A percentile compares a stretch with the other conserved stretches of the same genome.
Evolutionary conservation across 2,888 invertebrate genomes (phyloP).

Genomic region (Liopterus haemorrhoidalis): DNA sequence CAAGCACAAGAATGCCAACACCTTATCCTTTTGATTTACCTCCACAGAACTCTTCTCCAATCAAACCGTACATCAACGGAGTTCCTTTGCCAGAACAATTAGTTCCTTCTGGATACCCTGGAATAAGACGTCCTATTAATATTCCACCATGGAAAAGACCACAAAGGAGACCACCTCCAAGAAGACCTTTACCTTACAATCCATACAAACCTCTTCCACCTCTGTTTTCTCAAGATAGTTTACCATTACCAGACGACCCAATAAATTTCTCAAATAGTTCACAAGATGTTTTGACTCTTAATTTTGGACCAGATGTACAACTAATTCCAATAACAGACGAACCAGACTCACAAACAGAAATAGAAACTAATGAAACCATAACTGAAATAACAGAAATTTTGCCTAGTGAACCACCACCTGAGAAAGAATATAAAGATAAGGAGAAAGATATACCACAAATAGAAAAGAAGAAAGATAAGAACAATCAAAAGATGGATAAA

Average conservation of each 20-base stretch:
- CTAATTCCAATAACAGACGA: slow-evolving; percentile 24
- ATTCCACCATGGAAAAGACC: slow-evolving; percentile 63
- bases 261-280: slow-evolving; percentile 42
- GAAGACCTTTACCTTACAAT: slow-evolving; percentile 50
- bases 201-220: slow-evolving; percentile 58
- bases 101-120: slow-evolving; percentile 53
- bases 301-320: slow-evolving; percentile 39
- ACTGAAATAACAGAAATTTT: slow-evolving; percentile 35
- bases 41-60: slow-evolving; percentile 51
- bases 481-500: slow-evolving; percentile 43
- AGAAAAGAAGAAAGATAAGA: slow-evolving; percentile 41
- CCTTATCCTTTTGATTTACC: slow-evolving; percentile 75
- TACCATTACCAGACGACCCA: slow-evolving; percentile 40
- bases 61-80: slow-evolving; percentile 59
- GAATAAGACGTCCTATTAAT: slow-evolving; percentile 47
- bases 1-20: slow-evolving; percentile 53
- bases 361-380: slow-evolving; percentile 29
- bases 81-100: slow-evolving; percentile 70
- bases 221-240: slow-evolving; percentile 42
- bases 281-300: slow-evolving; percentile 43
- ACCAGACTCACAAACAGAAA: slow-evolving; percentile 35
- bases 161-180: slow-evolving; percentile 49
- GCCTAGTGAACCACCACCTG: slow-evolving; percentile 24
- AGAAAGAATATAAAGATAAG: slow-evolving; percentile 22
- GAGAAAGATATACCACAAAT: slow-evolving; percentile 27